Conservation (phyloP, 1,140 invertebrate genomes). For the Pseudomyrmex sp. region DNA sequence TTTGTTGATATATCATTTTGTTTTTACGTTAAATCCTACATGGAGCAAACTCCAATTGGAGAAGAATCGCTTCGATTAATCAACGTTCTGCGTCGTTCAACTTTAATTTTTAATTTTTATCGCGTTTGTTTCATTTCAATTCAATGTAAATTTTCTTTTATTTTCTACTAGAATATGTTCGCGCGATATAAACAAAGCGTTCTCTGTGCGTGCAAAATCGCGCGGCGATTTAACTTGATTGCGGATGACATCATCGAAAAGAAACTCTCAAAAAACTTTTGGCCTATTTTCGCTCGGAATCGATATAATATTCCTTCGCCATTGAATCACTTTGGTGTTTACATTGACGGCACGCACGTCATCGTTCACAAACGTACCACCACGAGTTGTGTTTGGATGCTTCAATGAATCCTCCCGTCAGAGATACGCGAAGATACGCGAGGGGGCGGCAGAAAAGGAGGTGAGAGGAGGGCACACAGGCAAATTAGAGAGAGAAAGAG, state of each 20-base stretch:
- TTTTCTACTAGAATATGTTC: background rate
- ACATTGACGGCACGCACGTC: conserved; percentile 22
- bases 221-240: background rate
- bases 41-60: too few relatives aligned
- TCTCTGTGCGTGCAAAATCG: background rate
- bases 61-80: too few relatives aligned
- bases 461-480: background rate
- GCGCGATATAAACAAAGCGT: background rate
- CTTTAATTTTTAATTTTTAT: too few relatives aligned
- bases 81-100: too few relatives aligned
- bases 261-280: conserved; percentile 14
- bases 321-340: conserved; percentile 45
- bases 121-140: too few relatives aligned
- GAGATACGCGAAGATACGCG: too few relatives aligned
- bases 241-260: conserved; percentile 2
- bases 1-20: too few relatives aligned
- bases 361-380: conserved; percentile 33
- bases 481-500: background rate
- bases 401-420: conserved; percentile 36
- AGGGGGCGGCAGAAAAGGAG: background rate
- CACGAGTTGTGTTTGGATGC: conserved; percentile 19
- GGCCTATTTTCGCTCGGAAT: conserved; percentile 12
- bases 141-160: background rate
- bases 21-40: too few relatives aligned
- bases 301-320: conserved; percentile 21